Conservation (phyloP, 2,113 vertebrate genomes). For the Melospiza melodia region DNA sequence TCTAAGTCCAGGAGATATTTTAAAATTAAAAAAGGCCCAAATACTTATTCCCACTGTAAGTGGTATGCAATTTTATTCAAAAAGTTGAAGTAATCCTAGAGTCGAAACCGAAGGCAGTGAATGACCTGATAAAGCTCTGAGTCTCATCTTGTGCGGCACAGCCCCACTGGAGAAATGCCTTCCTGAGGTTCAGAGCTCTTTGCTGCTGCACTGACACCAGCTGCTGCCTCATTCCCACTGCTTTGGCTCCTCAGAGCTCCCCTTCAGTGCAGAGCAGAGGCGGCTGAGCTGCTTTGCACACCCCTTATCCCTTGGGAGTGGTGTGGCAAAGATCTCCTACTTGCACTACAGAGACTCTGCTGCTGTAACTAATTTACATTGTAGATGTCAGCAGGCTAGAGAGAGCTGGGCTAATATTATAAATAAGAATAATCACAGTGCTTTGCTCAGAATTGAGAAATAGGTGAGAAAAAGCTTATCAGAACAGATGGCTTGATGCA, state of each 20-base stretch:
- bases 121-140: neutral
- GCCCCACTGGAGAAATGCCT: neutral
- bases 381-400: neutral
- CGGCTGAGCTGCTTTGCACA: neutral
- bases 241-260: neutral
- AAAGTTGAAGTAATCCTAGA: neutral
- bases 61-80: neutral
- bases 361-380: neutral
- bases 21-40: neutral
- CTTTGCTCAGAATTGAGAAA: neutral
- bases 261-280: neutral
- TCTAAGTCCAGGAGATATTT: neutral
- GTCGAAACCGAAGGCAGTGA: neutral
- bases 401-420: neutral
- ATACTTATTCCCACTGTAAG: neutral
- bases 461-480: neutral
- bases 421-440: neutral
- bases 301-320: neutral
- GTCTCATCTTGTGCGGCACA: neutral
- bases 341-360: neutral
- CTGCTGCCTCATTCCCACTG: neutral
- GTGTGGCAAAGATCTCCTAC: neutral
- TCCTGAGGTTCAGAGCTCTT: neutral
- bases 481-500: conserved; percentile 51
- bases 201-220: rapidly evolving